phyloP scores from a whole-genome alignment of 2,113 vertebrate species.

The Psilopogon haemacephalus region DNA sequence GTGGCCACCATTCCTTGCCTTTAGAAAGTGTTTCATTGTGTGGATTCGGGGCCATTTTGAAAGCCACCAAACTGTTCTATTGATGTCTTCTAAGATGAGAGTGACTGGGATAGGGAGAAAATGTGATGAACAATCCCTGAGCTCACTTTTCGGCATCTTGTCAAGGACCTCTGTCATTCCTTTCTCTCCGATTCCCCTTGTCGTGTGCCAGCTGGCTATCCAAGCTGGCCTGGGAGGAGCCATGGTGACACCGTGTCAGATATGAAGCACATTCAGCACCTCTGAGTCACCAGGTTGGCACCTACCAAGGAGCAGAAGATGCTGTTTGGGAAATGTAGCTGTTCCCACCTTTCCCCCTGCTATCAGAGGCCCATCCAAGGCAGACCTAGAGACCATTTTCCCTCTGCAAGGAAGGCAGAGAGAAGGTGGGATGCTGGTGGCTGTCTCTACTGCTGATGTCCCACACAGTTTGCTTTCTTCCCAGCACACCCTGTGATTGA shows the following conservation, averaged over 20 bases:
- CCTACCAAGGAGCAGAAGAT: neutral
- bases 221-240: neutral
- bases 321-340: neutral
- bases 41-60: neutral
- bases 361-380: neutral
- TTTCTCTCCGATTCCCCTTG: neutral
- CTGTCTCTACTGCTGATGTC: neutral
- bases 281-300: neutral
- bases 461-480: constrained; percentile 15
- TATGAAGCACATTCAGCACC: neutral
- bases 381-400: neutral
- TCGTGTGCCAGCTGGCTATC: neutral
- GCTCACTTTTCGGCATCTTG: constrained; percentile 14
- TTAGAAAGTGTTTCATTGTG: constrained; percentile 32
- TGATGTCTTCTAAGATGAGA: constrained; percentile 30
- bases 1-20: constrained; percentile 19
- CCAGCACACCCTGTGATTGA: constrained; percentile 85
- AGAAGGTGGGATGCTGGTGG: neutral
- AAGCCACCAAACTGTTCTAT: constrained; percentile 49
- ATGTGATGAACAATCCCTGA: neutral
- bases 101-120: neutral
- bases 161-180: neutral
- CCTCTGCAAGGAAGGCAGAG: neutral
- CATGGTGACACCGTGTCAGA: neutral
- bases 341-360: neutral